Evolutionary conservation across 2,888 invertebrate species (phyloP).

Genomic region (Lithophane leautieri): DNA sequence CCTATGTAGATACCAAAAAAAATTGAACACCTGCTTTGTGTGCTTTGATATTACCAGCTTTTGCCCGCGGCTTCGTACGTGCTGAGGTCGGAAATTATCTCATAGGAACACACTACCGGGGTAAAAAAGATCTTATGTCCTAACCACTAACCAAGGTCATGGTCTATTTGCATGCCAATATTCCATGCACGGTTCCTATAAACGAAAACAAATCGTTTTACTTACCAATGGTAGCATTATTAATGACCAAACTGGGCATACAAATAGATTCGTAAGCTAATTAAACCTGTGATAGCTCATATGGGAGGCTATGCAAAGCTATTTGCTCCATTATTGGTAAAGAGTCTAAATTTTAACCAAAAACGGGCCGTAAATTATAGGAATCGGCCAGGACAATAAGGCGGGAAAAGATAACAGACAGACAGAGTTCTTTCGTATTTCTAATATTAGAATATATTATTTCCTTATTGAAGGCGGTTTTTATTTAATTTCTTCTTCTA

Average conservation of each 20-base stretch:
- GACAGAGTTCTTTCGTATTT: background rate
- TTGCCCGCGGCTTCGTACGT: background rate
- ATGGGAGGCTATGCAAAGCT: too few species aligned
- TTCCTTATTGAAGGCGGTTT: background rate
- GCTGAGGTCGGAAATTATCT: background rate
- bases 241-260: too few species aligned
- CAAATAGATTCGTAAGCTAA: too few species aligned
- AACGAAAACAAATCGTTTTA: too few species aligned
- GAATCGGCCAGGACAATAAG: too few species aligned
- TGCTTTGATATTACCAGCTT: background rate
- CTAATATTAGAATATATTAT: background rate
- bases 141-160: background rate
- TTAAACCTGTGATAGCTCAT: too few species aligned
- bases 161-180: background rate
- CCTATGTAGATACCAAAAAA: too few species aligned
- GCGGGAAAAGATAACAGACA: background rate
- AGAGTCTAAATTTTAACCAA: too few species aligned
- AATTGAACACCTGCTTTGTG: background rate
- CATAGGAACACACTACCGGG: background rate
- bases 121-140: background rate
- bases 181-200: background rate
- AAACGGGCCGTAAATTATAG: too few species aligned
- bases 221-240: too few species aligned
- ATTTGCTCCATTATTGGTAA: too few species aligned
- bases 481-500: background rate